Evolutionary conservation across 2,113 vertebrate genomes (phyloP).

Genomic region (zebrafish (Danio rerio)): DNA sequence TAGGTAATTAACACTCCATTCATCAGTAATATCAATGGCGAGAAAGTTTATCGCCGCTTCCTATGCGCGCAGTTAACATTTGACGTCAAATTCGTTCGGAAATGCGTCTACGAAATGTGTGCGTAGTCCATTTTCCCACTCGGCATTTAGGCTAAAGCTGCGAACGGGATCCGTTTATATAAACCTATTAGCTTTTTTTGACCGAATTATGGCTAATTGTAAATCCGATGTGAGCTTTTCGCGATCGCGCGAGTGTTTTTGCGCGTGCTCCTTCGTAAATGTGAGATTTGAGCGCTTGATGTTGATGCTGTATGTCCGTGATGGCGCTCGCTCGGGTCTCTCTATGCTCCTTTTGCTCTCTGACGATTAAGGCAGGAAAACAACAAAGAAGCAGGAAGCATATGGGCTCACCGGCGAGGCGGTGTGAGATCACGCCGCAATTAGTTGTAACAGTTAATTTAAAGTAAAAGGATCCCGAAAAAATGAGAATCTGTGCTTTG

Average conservation of each 20-base stretch:
- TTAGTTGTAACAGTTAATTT: constrained; percentile 56
- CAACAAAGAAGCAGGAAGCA: constrained; percentile 69
- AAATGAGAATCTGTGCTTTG: constrained; percentile 10
- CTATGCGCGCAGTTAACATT: background rate
- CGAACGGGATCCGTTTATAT: background rate
- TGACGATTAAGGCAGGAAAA: constrained; percentile 45
- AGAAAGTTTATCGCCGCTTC: background rate
- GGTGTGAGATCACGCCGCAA: constrained; percentile 51
- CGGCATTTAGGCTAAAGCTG: background rate
- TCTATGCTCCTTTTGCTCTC: constrained; percentile 33
- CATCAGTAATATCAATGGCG: background rate
- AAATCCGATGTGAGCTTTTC: background rate
- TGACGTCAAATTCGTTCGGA: background rate
- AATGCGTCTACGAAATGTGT: constrained; percentile 8
- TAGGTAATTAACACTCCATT: constrained; percentile 61
- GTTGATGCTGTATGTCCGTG: background rate
- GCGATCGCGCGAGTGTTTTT: background rate
- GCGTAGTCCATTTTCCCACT: background rate
- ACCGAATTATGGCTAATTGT: background rate
- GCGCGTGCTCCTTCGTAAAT: background rate
- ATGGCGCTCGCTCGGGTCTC: constrained; percentile 38
- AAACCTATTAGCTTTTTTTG: background rate
- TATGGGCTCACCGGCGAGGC: constrained; percentile 56
- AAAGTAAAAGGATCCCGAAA: constrained; percentile 57
- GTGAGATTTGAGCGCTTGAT: background rate